phyloP scores from a whole-genome alignment of 2,888 invertebrate species.

The Sinohyriopsis cumingii region DNA sequence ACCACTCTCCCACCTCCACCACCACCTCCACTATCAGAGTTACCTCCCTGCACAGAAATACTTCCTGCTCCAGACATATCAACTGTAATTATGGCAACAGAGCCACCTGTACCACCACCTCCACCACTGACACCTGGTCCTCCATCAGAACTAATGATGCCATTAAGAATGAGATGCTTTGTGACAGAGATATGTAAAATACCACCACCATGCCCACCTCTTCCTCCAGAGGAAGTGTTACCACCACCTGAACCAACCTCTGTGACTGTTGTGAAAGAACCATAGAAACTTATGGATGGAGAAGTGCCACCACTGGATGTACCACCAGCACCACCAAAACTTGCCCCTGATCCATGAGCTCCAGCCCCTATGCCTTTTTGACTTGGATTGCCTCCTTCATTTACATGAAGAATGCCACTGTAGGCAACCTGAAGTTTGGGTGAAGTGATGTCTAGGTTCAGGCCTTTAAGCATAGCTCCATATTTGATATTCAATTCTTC shows the following conservation, averaged over 20 bases:
- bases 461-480: constrained; percentile 35
- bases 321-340: constrained; percentile 56
- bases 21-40: constrained; percentile 37
- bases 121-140: constrained; percentile 26
- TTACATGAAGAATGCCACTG: constrained; percentile 34
- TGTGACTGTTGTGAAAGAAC: constrained; percentile 20
- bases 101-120: constrained; percentile 54
- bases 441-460: constrained; percentile 32
- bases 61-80: constrained; percentile 40
- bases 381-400: constrained; percentile 26
- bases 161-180: constrained; percentile 34
- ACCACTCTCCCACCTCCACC: constrained; percentile 55
- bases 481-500: constrained; percentile 43
- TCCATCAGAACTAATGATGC: constrained; percentile 46
- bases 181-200: constrained; percentile 23
- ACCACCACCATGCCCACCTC: constrained; percentile 46
- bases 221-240: constrained; percentile 14
- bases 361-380: constrained; percentile 36
- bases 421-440: constrained; percentile 44
- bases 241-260: constrained; percentile 45
- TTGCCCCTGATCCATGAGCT: constrained; percentile 44
- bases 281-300: constrained; percentile 25
- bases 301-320: constrained; percentile 15
- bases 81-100: constrained; percentile 7
- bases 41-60: constrained; percentile 42